Percentiles rank a stretch among this genome's conserved stretches.
phyloP scores from a whole-genome alignment of 2,888 invertebrate species.

The Pomacea canaliculata region DNA sequence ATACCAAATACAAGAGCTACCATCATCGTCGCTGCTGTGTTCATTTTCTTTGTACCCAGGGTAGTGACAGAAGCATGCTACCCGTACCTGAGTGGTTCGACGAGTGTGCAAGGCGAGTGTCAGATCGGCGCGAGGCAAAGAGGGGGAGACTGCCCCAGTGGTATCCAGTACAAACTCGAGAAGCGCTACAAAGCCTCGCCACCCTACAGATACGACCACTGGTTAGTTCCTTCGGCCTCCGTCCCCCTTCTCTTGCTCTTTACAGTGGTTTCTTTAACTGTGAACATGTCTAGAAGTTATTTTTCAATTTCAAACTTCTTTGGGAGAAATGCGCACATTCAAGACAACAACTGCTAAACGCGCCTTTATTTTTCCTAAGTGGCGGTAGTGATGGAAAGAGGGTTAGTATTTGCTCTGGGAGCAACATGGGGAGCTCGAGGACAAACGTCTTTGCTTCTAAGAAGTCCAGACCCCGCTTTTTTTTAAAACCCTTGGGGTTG shows the following conservation, averaged over 20 bases:
- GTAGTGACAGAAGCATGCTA: constrained; percentile 86
- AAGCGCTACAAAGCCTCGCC: constrained; percentile 70
- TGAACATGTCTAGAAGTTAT: neutral
- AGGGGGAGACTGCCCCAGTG: constrained; percentile 63
- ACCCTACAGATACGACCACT: constrained; percentile 69
- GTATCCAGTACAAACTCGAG: constrained; percentile 46
- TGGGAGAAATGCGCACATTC: too few species aligned
- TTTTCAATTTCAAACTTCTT: neutral
- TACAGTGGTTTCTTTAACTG: neutral
- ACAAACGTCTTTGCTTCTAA: too few species aligned
- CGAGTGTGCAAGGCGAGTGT: constrained; percentile 77
- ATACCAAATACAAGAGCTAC: too few species aligned
- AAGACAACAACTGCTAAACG: too few species aligned
- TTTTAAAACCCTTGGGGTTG: too few species aligned
- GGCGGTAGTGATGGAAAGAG: too few species aligned
- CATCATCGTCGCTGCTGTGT: too few species aligned
- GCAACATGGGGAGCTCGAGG: too few species aligned
- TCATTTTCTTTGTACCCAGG: constrained; percentile 71
- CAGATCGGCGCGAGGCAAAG: constrained; percentile 70
- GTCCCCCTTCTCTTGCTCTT: neutral
- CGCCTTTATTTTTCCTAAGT: too few species aligned
- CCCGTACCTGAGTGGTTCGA: constrained; percentile 77
- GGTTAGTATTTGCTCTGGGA: too few species aligned
- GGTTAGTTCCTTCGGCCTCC: constrained; percentile 40
- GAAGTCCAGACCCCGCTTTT: too few species aligned